Evolutionary conservation across 2,888 invertebrate species (phyloP), one percentile per base, ranked within the genome.

Genomic region (Drepana falcataria): DNA sequence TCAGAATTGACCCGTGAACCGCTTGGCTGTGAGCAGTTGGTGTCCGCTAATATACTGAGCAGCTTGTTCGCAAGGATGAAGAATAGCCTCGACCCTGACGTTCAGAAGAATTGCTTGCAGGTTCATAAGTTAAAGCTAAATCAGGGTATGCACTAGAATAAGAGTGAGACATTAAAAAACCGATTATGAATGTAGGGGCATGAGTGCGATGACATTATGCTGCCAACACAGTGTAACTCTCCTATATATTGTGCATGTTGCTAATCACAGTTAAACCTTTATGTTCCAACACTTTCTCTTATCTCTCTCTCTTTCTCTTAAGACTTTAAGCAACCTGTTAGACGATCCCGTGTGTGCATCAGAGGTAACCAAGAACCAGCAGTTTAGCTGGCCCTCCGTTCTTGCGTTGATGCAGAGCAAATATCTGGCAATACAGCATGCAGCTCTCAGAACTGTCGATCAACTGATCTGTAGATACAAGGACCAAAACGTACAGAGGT

Each of bases 21-120:
- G 0, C 71, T 83, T 1, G 93, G 92, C 0, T 85, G 87, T 47
- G 88, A 86, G 21, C 90, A 91, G 58, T 72, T 91, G 48, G 74
- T 92, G 0, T 77, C 85, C 0, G 90, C 85, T n/a, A 81, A 85
- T 47, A 85, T 90, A 49, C 69, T 92, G 9, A 81, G 81, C 60
- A 88, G 84, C 48, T 69, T 93, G 2, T 90, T 91, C 59, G 76
- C 80, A 0, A 83, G 88, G 48, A 87, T 93, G 78, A 86, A 87
- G 62, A 89, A 90, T 47, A 87, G 88, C 5, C 68, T 80, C 0
- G 93, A 93, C 69, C 92, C 93, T 21, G 93, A 93, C 60, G 87
- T 93, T 0, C 92, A 92, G 68, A 92, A 87, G 60, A 93, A 93
- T 68, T 91, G 87, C 55, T 72, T 92, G 7, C 91, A 92, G 83